Percentiles rank a stretch among this genome's conserved stretches.
phyloP scores from a whole-genome alignment of 1,140 invertebrate genomes.

The Temnothorax nylanderi region DNA sequence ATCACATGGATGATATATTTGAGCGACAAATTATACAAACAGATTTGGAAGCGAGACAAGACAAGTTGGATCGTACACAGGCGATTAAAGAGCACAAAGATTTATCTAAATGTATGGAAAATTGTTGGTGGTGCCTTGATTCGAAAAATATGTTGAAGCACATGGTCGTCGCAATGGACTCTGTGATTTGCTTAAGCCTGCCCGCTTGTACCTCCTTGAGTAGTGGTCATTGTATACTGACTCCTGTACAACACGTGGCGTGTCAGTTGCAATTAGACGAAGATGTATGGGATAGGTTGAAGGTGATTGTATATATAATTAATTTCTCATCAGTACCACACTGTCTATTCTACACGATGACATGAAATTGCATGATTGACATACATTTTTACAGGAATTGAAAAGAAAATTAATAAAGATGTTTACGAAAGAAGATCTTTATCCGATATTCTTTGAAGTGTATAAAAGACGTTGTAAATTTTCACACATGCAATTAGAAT shows the following conservation, averaged over 20 bases:
- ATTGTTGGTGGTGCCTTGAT: conserved; percentile 94
- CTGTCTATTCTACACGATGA: background rate
- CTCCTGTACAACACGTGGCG: conserved; percentile 92
- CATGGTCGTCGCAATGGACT: conserved; percentile 93
- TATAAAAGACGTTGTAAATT: conserved; percentile 90
- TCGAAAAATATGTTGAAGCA: conserved; percentile 93
- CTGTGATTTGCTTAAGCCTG: conserved; percentile 93
- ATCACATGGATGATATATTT: conserved; percentile 94
- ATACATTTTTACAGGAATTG: conserved; percentile 87
- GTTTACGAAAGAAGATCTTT: conserved; percentile 90
- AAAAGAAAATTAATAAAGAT: conserved; percentile 92
- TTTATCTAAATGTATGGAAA: conserved; percentile 90
- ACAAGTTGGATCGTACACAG: conserved; percentile 88
- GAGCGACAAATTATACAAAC: conserved; percentile 90
- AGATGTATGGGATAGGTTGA: conserved; percentile 96
- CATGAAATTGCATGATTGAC: background rate
- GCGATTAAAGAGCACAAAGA: conserved; percentile 92
- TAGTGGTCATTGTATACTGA: conserved; percentile 95
- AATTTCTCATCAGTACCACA: background rate
- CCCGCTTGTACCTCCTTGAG: conserved; percentile 93
- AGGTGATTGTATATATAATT: conserved; percentile 85
- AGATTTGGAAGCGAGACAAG: conserved; percentile 87
- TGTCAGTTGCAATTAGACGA: conserved; percentile 95
- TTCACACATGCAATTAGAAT: conserved; percentile 96
- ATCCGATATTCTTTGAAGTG: conserved; percentile 97